A percentile compares a stretch with the other conserved stretches of the same genome.
Evolutionary conservation across 2,797 vertebrate species (phyloP).

Genomic region (Euphonia xanthogaster): DNA sequence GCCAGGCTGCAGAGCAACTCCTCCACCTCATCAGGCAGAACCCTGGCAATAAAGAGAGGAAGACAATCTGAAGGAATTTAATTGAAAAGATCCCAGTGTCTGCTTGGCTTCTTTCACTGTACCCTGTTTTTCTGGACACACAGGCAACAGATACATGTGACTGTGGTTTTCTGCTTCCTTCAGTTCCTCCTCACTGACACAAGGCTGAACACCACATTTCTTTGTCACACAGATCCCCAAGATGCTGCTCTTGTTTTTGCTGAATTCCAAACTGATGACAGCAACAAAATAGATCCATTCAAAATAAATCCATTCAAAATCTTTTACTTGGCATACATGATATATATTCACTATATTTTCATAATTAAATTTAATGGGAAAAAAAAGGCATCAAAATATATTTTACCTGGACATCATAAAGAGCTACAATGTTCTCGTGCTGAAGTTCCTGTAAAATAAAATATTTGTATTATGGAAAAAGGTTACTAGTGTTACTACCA

Average conservation of each 20-base stretch:
- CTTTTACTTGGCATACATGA: background rate
- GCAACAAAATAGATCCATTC: background rate
- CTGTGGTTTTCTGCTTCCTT: background rate
- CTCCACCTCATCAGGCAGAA: background rate
- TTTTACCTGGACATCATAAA: conserved; percentile 96
- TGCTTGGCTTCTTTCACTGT: background rate
- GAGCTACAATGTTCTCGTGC: conserved; percentile 97
- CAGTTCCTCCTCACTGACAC: background rate
- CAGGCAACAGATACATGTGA: background rate
- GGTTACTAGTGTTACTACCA: background rate
- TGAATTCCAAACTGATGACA: background rate
- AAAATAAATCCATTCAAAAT: background rate
- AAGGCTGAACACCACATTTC: background rate
- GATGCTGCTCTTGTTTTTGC: background rate
- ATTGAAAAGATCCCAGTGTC: background rate
- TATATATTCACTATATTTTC: background rate
- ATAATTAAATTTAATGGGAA: background rate
- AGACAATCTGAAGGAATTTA: background rate
- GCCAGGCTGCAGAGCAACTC: background rate
- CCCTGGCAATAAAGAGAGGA: background rate
- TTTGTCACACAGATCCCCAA: background rate
- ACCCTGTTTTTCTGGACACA: background rate
- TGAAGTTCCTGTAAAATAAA: conserved; percentile 89
- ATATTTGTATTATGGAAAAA: background rate
- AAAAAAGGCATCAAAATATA: background rate